These are phyloP conservation scores for Actinostola sp. DNA, from an alignment of 92 coral and sea anemone species.

Conservation along the genomic window DNA sequence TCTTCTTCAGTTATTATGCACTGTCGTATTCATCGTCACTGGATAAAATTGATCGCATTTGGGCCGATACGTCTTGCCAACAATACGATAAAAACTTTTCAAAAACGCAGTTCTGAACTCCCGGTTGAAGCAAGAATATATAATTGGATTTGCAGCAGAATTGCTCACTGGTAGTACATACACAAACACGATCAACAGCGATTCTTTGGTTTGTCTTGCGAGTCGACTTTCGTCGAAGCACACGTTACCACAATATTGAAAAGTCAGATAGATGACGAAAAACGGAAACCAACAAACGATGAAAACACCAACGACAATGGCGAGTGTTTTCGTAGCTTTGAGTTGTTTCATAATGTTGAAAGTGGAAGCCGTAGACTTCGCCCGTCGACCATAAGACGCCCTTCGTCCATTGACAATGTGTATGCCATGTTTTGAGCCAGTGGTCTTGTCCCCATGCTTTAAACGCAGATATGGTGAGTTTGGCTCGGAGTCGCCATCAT, in stretches of 20 bases:
- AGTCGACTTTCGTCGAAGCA: constrained; percentile 56
- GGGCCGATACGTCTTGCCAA: constrained; percentile 36
- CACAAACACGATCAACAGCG: constrained; percentile 64
- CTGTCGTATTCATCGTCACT: too few species aligned
- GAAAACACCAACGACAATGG: constrained; percentile 92
- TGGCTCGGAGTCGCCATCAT: constrained; percentile 35
- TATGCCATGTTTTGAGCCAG: constrained; percentile 14
- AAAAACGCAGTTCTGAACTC: constrained; percentile 92
- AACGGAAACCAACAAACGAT: constrained; percentile 93
- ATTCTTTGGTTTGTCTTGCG: constrained; percentile 17
- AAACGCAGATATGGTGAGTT: constrained; percentile 42
- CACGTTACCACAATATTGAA: constrained; percentile 66
- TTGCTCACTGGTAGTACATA: constrained; percentile 85
- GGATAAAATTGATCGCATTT: constrained; percentile 3
- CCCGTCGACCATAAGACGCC: constrained; percentile 14
- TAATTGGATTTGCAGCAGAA: constrained; percentile 96
- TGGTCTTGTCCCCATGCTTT: constrained; percentile 1
- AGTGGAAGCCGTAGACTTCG: constrained; percentile 57
- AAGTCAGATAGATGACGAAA: constrained; percentile 84
- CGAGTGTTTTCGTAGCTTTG: constrained; percentile 96
- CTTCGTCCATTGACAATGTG: constrained; percentile 13
- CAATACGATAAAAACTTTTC: constrained; percentile 64
- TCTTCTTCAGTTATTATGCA: too few species aligned
- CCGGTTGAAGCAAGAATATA: constrained; percentile 88
- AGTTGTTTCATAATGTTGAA: constrained; percentile 83